These are phyloP conservation scores for Kradibia gibbosae DNA, from an alignment of 1,140 invertebrate genomes.

Conservation along the genomic window DNA sequence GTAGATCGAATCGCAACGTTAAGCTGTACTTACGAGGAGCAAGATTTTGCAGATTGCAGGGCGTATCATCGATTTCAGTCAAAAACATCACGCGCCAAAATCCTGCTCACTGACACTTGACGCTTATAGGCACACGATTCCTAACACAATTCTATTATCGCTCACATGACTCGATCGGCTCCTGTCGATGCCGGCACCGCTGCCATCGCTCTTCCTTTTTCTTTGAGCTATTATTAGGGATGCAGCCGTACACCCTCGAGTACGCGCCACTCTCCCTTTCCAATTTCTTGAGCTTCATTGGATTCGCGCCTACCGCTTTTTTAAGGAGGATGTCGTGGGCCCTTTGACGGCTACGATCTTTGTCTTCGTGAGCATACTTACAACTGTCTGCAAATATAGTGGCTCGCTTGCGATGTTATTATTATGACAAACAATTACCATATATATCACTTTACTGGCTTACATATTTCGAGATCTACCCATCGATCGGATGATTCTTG, in stretches of 20 bases:
- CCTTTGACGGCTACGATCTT: no score
- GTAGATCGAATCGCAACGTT: background rate
- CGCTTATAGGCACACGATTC: background rate
- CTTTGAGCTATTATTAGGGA: background rate
- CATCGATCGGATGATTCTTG: constrained; percentile 35
- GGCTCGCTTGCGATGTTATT: background rate
- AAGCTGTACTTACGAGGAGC: constrained; percentile 63
- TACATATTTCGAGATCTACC: background rate
- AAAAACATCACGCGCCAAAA: constrained; percentile 55
- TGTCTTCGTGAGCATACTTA: no score
- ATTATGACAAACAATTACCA: background rate
- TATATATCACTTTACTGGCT: background rate
- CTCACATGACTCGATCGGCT: background rate
- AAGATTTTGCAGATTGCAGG: constrained; percentile 70
- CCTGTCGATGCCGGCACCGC: background rate
- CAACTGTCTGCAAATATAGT: background rate
- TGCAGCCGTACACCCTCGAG: no score
- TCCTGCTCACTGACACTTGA: background rate
- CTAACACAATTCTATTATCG: constrained; percentile 39
- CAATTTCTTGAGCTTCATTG: background rate
- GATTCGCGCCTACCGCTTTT: no score
- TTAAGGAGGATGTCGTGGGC: no score
- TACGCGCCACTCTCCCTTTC: background rate
- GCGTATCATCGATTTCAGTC: constrained; percentile 64
- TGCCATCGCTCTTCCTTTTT: background rate